Evolutionary conservation across 2,888 invertebrate genomes (phyloP).

Genomic region (Punctoribates punctum): DNA sequence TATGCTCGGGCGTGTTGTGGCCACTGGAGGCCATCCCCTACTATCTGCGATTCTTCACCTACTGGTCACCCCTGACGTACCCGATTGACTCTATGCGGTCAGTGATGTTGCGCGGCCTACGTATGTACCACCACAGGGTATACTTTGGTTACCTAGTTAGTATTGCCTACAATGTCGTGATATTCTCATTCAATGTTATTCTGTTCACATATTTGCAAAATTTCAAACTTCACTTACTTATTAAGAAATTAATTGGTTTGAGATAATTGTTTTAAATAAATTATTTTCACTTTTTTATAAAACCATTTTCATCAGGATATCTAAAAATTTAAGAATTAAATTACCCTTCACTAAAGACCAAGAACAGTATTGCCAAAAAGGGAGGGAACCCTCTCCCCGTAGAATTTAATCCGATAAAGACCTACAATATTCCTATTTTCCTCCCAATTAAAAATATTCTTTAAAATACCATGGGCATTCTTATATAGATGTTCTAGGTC

Average conservation of each 20-base stretch:
- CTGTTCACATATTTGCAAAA: conserved; percentile 24
- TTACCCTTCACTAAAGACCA: no score
- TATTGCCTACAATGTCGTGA: conserved; percentile 32
- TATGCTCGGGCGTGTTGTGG: conserved; percentile 77
- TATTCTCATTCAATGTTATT: conserved; percentile 26
- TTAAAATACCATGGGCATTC: no score
- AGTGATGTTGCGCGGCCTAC: conserved; percentile 70
- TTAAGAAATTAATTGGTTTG: background rate
- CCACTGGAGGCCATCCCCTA: conserved; percentile 91
- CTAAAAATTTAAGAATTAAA: background rate
- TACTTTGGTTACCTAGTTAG: conserved; percentile 68
- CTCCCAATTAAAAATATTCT: no score
- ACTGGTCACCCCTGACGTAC: conserved; percentile 67
- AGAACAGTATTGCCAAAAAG: no score
- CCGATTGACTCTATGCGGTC: conserved; percentile 63
- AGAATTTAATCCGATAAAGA: no score
- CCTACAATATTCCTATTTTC: no score
- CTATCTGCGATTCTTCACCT: conserved; percentile 68
- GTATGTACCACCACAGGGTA: conserved; percentile 65
- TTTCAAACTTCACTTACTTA: conserved; percentile 5
- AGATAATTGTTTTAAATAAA: background rate
- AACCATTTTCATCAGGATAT: background rate
- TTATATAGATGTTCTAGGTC: no score
- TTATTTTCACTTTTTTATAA: background rate
- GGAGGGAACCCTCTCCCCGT: no score